phyloP scores from a whole-genome alignment of 2,113 vertebrate species.

The Fukomys damarensis region DNA sequence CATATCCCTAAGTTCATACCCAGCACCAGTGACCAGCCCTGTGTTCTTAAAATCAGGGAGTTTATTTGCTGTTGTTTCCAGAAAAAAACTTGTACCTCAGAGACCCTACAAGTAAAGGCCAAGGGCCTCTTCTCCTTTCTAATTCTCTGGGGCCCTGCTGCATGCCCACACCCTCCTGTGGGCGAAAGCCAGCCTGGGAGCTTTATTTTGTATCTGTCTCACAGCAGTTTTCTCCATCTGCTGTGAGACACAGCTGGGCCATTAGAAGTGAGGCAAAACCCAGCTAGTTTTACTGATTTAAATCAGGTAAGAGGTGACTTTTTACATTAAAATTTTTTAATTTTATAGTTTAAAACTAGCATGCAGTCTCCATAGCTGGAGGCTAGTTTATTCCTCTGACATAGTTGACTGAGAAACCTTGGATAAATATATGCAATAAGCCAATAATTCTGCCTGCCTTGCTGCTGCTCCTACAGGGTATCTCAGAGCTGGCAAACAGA shows the following conservation, averaged over 20 bases:
- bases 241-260: not conserved
- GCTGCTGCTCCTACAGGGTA: slow-evolving; percentile 84
- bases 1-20: not conserved
- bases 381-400: slow-evolving; percentile 78
- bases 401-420: slow-evolving; percentile 76
- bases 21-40: not conserved
- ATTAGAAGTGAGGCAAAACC: not conserved
- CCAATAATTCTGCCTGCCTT: slow-evolving; percentile 85
- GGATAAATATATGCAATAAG: slow-evolving; percentile 86
- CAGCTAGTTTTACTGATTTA: slow-evolving; percentile 2
- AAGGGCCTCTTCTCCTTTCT: not conserved
- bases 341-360: slow-evolving; percentile 78
- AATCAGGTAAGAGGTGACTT: slow-evolving; percentile 9
- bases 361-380: slow-evolving; percentile 66
- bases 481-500: slow-evolving; percentile 87
- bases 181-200: not conserved
- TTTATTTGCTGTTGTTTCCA: not conserved
- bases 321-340: slow-evolving; percentile 69
- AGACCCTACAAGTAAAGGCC: not conserved
- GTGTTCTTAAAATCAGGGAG: not conserved
- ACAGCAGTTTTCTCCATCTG: not conserved
- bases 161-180: not conserved
- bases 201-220: not conserved
- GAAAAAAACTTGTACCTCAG: not conserved
- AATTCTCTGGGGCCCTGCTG: not conserved